phyloP scores from a whole-genome alignment of 2,888 invertebrate genomes.

The Osedax frankpressi region DNA sequence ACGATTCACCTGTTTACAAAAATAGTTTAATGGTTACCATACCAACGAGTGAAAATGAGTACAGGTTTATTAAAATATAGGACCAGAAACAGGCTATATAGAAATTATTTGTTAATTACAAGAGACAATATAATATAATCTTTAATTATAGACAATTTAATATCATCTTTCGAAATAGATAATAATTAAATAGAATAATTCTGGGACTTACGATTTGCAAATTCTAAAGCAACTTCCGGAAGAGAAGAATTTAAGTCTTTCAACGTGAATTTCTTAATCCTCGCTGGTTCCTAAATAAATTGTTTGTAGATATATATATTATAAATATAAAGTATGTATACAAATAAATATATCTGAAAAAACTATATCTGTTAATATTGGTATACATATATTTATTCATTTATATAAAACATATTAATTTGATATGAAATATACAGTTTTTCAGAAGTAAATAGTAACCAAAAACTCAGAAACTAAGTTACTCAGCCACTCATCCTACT shows the following conservation, averaged over 20 bases:
- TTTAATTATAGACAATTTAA: neutral
- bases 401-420: no score
- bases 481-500: no score
- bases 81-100: no score
- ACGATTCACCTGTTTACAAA: slow-evolving; percentile 35
- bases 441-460: no score
- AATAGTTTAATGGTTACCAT: neutral
- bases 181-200: slow-evolving; percentile 6
- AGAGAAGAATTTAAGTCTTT: slow-evolving; percentile 38
- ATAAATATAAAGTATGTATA: neutral
- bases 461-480: no score
- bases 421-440: no score
- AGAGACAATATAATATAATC: neutral
- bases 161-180: neutral
- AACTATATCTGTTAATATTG: neutral
- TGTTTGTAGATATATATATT: neutral
- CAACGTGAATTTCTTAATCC: slow-evolving; percentile 33
- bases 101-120: slow-evolving; percentile 3
- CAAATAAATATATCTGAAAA: neutral
- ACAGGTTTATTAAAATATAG: no score
- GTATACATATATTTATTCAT: no score
- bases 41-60: neutral
- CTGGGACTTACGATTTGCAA: slow-evolving; percentile 35
- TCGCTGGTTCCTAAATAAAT: neutral
- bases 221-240: slow-evolving; percentile 37